phyloP scores from a whole-genome alignment of 1,140 invertebrate species.

The Caenorhabditis elegans region WBcel235 BX284605.5:11333501-11334000 shows the following conservation, averaged over 20 bases:
- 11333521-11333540: not conserved
- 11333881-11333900: not conserved
- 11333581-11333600: not conserved
- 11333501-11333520: no score
- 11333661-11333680: not conserved
- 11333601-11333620: not conserved
- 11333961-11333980: not conserved
- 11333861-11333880: not conserved
- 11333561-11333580: not conserved
- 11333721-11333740: not conserved
- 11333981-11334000: no score
- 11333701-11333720: not conserved
- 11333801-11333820: conserved; percentile 1
- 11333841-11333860: not conserved
- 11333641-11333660: not conserved
- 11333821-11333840: conserved; percentile 2
- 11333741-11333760: not conserved
- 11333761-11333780: not conserved
- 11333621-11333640: not conserved
- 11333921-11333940: no score
- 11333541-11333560: not conserved
- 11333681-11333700: not conserved
- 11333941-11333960: not conserved
- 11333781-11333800: not conserved
- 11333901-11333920: not conserved